These are phyloP conservation scores for Atlantisia rogersi DNA, from an alignment of 2,113 vertebrate genomes.

Conservation along the genomic window DNA sequence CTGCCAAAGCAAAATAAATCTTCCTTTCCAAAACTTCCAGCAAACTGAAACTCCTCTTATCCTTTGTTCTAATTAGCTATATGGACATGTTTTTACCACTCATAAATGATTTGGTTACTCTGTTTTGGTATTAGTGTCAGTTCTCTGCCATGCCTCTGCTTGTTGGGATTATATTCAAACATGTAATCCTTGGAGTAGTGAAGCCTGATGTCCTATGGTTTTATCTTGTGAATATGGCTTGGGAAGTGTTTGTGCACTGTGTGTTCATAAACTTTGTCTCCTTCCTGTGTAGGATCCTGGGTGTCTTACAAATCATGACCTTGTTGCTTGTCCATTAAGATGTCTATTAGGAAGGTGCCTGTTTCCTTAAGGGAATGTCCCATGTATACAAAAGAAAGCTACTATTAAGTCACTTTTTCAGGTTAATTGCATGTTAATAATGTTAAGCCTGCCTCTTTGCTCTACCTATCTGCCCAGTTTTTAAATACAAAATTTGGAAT, in stretches of 20 bases:
- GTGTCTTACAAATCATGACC: background rate
- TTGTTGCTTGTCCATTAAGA: background rate
- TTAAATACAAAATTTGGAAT: background rate
- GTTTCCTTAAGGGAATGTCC: background rate
- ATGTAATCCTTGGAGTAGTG: background rate
- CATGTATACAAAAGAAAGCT: background rate
- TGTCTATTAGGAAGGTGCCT: background rate
- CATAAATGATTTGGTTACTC: background rate
- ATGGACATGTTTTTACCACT: background rate
- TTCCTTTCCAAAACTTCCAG: background rate
- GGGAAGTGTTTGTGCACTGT: background rate
- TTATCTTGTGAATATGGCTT: background rate
- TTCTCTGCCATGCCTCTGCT: background rate
- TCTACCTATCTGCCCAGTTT: background rate
- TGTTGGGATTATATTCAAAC: background rate
- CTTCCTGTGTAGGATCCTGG: background rate
- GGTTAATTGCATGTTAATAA: background rate
- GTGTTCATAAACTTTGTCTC: background rate
- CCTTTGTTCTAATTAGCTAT: background rate
- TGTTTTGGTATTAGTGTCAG: background rate
- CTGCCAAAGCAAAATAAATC: background rate
- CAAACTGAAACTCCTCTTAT: background rate
- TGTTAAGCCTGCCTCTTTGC: background rate
- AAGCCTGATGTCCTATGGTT: background rate
- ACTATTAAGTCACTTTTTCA: background rate